These are phyloP conservation scores for Tachystola acroxantha DNA, from an alignment of 2,888 invertebrate species.

Conservation along the genomic window DNA sequence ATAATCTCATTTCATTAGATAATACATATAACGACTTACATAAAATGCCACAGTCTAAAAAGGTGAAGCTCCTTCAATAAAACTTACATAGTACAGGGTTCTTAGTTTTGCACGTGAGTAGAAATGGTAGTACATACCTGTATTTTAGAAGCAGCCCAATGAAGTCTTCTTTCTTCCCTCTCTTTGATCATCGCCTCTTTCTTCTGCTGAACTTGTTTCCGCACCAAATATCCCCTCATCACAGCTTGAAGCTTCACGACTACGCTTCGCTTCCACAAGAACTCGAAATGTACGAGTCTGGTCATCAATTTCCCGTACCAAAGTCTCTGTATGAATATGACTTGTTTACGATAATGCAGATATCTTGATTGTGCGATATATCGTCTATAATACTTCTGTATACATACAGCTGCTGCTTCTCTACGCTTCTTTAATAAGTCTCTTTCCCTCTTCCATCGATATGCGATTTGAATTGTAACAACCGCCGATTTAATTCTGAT, in stretches of 20 bases:
- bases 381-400: constrained; percentile 53
- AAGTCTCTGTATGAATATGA: constrained; percentile 48
- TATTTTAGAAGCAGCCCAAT: constrained; percentile 80
- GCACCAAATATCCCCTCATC: constrained; percentile 68
- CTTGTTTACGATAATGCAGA: constrained; percentile 33
- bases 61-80: too few species aligned
- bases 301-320: constrained; percentile 61
- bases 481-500: constrained; percentile 34
- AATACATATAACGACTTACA: too few species aligned
- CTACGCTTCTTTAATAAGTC: constrained; percentile 28
- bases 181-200: constrained; percentile 58
- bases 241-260: constrained; percentile 57
- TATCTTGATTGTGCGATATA: constrained; percentile 45
- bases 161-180: constrained; percentile 50
- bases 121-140: constrained; percentile 76
- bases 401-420: constrained; percentile 39
- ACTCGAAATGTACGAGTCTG: constrained; percentile 48
- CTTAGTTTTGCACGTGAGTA: too few species aligned
- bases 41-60: too few species aligned
- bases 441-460: constrained; percentile 39
- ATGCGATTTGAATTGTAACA: constrained; percentile 52
- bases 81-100: too few species aligned
- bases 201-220: constrained; percentile 59
- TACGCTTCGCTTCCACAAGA: constrained; percentile 39
- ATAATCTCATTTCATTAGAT: too few species aligned